Base-by-base conservation (phyloP, 2,797 vertebrate species). In the Takifugu ocellatus region DNA sequence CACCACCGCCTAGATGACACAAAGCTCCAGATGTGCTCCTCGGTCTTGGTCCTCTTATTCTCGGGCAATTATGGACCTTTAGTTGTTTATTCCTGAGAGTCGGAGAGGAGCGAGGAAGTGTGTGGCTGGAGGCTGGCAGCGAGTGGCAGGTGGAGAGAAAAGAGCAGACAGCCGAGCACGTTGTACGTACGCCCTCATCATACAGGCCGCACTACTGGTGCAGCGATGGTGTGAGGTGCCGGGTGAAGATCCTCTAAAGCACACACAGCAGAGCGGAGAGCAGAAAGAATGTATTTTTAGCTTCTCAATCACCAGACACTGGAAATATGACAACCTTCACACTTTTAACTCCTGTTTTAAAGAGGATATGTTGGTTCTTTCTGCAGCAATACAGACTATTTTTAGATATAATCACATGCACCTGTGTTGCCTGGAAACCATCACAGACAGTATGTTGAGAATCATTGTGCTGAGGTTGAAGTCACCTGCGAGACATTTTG, bases 361-460 rank as follows among this genome's bases (percentile, higher is more conserved):
- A 70, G 59, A 26, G 54, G 70, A 43, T 80, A 73, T 81, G 80
- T 82, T 73, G 54, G 66, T 60, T 71, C 63, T 54, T 56, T n/a
- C 49, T 70, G 53, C 75, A 62, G 55, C 52, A 54, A 64, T 54
- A 2, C 49, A 2, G 31, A 54, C 79, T 88, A 88, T 89, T 85
- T 85, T 81, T 88, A 88, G 80, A 78, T 55, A 1, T 72, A 54
- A 76, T 75, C 71, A 51, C 10, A 4, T 67, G 80, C 57, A 68
- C 70, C 62, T 82, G 79, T 67, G 85, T 89, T 89, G 88, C 87
- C 80, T 85, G 75, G 85, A 85, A 84, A 89, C 86, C 56, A 36
- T 65, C 66, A 66, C 60, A 5, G 24, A 75, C 66, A 72, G 59
- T 55, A 62, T 59, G 59, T 57, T 52, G n/a, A 45, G 25, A 14